phyloP scores from a whole-genome alignment of 2,113 vertebrate species.

The Paralichthys olivaceus region DNA sequence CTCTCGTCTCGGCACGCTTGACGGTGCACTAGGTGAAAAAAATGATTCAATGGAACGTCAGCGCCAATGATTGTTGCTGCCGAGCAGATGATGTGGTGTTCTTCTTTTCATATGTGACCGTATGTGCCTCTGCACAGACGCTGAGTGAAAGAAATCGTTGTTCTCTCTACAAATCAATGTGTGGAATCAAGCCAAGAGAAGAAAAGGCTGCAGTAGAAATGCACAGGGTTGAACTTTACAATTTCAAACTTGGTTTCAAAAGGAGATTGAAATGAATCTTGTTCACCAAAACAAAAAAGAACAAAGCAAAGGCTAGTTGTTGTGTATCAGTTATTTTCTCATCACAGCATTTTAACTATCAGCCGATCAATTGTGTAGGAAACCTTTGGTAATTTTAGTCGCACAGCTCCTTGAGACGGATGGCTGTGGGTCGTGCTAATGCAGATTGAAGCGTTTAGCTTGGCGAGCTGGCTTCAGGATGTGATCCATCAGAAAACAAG shows the following conservation, averaged over 20 bases:
- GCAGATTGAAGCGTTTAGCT: constrained; percentile 70
- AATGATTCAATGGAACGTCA: constrained; percentile 29
- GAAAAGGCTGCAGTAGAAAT: constrained; percentile 15
- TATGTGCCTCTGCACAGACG: not conserved
- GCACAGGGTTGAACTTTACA: not conserved
- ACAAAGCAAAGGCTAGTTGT: not conserved
- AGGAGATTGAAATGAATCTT: not conserved
- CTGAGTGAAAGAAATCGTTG: not conserved
- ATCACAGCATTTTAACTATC: constrained; percentile 11
- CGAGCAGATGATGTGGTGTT: constrained; percentile 1
- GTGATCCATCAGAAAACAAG: constrained; percentile 95
- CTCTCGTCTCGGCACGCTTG: constrained; percentile 7
- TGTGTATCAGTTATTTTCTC: constrained; percentile 1
- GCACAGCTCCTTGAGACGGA: constrained; percentile 30
- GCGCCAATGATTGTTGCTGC: constrained; percentile 14
- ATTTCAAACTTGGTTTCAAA: not conserved
- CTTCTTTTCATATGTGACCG: constrained; percentile 13
- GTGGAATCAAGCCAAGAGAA: constrained; percentile 2
- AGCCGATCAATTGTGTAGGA: constrained; percentile 22
- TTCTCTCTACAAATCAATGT: not conserved
- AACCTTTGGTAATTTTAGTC: constrained; percentile 41
- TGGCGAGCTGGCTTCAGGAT: constrained; percentile 80
- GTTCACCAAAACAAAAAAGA: not conserved
- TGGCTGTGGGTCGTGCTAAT: constrained; percentile 54
- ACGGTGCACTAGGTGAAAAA: constrained; percentile 6